Base-by-base conservation (phyloP, 1,140 invertebrate species). In the Diabrotica virgifera region DNA sequence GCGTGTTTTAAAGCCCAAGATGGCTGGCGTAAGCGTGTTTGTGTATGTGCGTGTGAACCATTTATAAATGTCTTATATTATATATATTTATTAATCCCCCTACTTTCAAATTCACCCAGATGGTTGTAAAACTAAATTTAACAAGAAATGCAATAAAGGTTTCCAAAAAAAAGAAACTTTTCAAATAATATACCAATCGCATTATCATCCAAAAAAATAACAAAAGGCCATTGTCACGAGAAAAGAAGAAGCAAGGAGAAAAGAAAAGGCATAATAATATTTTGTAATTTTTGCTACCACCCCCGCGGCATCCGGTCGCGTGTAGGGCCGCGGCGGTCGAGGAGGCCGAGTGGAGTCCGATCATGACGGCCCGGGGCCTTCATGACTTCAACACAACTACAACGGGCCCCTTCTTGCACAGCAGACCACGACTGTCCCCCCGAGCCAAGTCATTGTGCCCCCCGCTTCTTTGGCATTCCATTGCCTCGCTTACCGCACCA, bases 261-360 rank as follows among this genome's bases (percentile, higher is more conserved):
- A 57, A 57, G 55, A 13, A 36, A 12, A 3, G 10, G n/a, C 55
- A 36, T 24, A 63, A 53, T 50, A 35, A 54, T 63, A 63, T 63
- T 63, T 63, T 63, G 52, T 54, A 63, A 63, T 63, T 52, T 46
- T 52, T 37, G 61, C 61, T 63, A 63, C 61, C 74, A 73, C 74
- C 74, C 74, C 74, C 74, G 74, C 74, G 74, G 73, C 74, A 68
- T 67, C 66, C 70, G 73, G 74, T 74, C 74, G 74, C 73, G 74
- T 76, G 73, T 73, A 70, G 61, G 12, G 40, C 8, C 40, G 24
- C 24, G 24, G 24, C 24, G 24, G 1, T 46, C 40, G 40, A 46
- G 36, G 36, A 36, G 36, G 55, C 55, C 36, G 55, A 46, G 40
- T 46, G 40, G 67, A 66, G 69, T 65, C 69, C 64, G 74, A 70